These are phyloP conservation scores for Trachurus trachurus DNA, from an alignment of 2,797 vertebrate genomes.

Conservation along the genomic window DNA sequence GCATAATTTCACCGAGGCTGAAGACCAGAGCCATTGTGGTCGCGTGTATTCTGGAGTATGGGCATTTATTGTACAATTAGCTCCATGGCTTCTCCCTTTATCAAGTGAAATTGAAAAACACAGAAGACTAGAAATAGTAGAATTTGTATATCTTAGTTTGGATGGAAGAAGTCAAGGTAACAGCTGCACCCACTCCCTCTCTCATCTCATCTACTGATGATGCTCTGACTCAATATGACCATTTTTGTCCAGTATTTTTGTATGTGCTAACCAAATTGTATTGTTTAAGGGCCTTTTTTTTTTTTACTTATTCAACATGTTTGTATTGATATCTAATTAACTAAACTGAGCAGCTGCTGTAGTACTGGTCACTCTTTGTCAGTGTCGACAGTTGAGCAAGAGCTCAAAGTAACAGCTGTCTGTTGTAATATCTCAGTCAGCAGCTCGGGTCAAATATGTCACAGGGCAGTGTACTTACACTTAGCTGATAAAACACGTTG, in stretches of 20 bases:
- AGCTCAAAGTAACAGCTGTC: background rate
- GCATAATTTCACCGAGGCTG: slow-evolving; percentile 40
- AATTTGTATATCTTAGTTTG: background rate
- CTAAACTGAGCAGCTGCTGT: background rate
- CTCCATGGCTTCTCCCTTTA: slow-evolving; percentile 23
- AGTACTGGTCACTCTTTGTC: background rate
- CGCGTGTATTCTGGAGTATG: slow-evolving; percentile 20
- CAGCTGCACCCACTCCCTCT: background rate
- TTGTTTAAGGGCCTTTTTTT: background rate
- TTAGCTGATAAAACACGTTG: background rate
- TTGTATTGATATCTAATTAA: background rate
- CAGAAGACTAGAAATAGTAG: background rate
- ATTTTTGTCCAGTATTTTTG: background rate
- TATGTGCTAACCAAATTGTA: background rate
- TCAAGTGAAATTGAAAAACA: slow-evolving; percentile 13
- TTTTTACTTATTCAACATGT: too few relatives aligned
- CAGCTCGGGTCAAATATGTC: slow-evolving; percentile 3
- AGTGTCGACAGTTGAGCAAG: background rate
- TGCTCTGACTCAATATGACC: background rate
- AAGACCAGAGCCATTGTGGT: slow-evolving; percentile 35
- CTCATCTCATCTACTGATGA: background rate
- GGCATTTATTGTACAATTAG: slow-evolving; percentile 41
- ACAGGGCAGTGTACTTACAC: background rate
- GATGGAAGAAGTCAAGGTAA: slow-evolving; percentile 15
- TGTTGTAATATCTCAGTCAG: slow-evolving; percentile 4